A percentile compares a stretch with the other conserved stretches of the same genome.
Evolutionary conservation across 2,888 invertebrate genomes (phyloP).

Genomic region (Pyrrhia umbra): DNA sequence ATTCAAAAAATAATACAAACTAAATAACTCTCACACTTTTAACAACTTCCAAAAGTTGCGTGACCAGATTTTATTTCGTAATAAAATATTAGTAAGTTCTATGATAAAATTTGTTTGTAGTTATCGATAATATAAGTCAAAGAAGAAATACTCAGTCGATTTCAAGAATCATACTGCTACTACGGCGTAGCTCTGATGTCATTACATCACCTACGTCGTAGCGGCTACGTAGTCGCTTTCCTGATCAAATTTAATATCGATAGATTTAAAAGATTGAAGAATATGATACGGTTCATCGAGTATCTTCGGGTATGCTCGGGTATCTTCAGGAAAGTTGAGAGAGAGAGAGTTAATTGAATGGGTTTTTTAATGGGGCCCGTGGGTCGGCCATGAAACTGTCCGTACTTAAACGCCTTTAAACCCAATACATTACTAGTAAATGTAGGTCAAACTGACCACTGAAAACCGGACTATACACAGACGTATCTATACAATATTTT

Average conservation of each 20-base stretch:
- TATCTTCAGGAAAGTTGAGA: conserved; percentile 20
- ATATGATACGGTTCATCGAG: background rate
- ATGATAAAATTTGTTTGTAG: no score
- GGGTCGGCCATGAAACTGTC: conserved; percentile 51
- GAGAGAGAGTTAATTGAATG: conserved; percentile 55
- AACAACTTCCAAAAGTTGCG: no score
- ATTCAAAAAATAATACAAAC: no score
- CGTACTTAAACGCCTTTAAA: conserved; percentile 57
- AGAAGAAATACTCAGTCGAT: background rate
- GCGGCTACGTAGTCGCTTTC: conserved; percentile 1
- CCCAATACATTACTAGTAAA: conserved; percentile 56
- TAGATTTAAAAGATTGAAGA: conserved; percentile 1
- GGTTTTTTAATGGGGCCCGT: conserved; percentile 55
- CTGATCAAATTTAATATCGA: conserved; percentile 1
- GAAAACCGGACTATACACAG: conserved; percentile 3
- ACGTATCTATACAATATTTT: conserved; percentile 13
- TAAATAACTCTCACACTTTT: no score
- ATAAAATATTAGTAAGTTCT: no score
- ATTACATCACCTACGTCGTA: conserved; percentile 27
- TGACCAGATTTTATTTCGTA: no score
- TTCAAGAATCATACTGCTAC: background rate
- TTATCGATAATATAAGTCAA: background rate
- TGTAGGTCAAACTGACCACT: conserved; percentile 57
- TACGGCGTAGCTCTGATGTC: conserved; percentile 31
- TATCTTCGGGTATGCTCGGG: conserved; percentile 21